These are phyloP conservation scores for Drosophila chauvacae DNA, from an alignment of 1,140 invertebrate genomes.

Conservation along the genomic window DNA sequence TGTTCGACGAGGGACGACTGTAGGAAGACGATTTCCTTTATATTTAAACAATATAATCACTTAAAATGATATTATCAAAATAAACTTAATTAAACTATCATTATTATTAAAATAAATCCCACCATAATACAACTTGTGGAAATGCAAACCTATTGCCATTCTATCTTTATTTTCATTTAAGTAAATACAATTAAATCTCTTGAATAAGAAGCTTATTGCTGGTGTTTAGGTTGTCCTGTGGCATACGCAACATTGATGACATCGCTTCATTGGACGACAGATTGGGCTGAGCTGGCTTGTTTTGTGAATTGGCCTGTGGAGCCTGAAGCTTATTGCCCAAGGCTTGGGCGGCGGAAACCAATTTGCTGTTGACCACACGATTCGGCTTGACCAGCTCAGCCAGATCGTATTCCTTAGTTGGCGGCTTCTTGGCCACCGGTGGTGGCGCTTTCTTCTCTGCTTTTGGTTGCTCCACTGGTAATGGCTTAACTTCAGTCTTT, in stretches of 20 bases:
- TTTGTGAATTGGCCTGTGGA: not conserved
- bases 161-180: not conserved
- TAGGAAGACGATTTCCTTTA: no score
- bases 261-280: constrained; percentile 17
- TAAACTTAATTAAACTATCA: no score
- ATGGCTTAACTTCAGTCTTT: not conserved
- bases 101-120: no score
- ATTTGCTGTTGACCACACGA: constrained; percentile 74
- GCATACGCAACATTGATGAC: constrained; percentile 38
- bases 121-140: not conserved
- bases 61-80: no score
- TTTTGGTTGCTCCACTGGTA: not conserved
- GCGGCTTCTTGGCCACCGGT: constrained; percentile 1
- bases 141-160: not conserved
- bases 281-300: not conserved
- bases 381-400: constrained; percentile 78
- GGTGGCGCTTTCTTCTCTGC: not conserved
- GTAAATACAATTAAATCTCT: constrained; percentile 39
- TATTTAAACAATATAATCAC: no score
- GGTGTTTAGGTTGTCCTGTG: constrained; percentile 20
- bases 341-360: constrained; percentile 63
- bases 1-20: no score
- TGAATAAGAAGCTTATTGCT: constrained; percentile 66
- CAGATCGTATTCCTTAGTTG: constrained; percentile 69
- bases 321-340: constrained; percentile 50